Evolutionary conservation across 2,113 vertebrate genomes (phyloP).

Genomic region (Morone saxatilis): DNA sequence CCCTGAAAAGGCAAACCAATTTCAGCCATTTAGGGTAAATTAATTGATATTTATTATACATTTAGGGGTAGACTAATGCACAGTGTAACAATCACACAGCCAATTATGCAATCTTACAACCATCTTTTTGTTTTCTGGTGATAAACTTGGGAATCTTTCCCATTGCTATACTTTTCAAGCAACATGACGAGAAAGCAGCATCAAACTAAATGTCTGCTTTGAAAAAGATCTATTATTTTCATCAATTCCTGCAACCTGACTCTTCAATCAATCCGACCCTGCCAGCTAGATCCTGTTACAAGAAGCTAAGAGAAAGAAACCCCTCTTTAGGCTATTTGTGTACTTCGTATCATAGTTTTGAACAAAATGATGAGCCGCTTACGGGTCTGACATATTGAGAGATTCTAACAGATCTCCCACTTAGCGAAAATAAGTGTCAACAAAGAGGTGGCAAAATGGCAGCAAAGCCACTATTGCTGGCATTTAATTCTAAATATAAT

Average conservation of each 20-base stretch:
- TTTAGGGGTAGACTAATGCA: no score
- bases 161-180: background rate
- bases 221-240: background rate
- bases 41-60: background rate
- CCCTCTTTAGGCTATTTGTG: background rate
- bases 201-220: background rate
- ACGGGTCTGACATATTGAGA: no score
- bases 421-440: no score
- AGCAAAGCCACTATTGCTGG: no score
- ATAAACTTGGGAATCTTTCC: background rate
- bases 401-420: no score
- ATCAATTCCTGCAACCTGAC: background rate
- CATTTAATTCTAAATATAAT: background rate
- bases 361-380: background rate
- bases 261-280: no score
- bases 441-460: background rate
- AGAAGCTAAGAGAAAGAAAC: background rate
- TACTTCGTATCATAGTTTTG: background rate
- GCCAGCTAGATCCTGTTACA: background rate
- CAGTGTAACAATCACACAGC: background rate
- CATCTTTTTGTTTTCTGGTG: background rate
- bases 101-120: background rate
- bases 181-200: background rate
- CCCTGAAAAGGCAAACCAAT: background rate
- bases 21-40: background rate